phyloP scores from a whole-genome alignment of 2,113 vertebrate species.

The Spermophilus dauricus region DNA sequence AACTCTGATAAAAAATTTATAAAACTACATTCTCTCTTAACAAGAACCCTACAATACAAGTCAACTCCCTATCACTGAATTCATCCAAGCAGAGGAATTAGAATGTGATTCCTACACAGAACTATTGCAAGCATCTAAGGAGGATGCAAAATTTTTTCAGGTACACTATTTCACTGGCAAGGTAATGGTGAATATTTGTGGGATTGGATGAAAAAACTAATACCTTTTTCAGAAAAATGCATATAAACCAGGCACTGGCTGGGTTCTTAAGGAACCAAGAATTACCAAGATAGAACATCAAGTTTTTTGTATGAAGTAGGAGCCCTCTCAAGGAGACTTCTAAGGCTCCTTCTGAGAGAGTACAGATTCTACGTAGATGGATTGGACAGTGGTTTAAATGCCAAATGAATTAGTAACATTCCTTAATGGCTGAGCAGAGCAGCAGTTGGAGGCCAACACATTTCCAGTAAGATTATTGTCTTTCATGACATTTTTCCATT shows the following conservation, averaged over 20 bases:
- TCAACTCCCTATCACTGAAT: neutral
- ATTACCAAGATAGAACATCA: neutral
- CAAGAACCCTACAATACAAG: neutral
- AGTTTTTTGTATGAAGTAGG: neutral
- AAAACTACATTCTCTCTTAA: neutral
- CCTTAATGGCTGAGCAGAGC: neutral
- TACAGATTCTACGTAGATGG: neutral
- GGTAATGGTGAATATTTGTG: neutral
- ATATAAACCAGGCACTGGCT: neutral
- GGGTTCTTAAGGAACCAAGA: neutral
- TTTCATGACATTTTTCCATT: neutral
- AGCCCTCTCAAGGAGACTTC: neutral
- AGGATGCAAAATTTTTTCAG: neutral
- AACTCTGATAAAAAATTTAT: neutral
- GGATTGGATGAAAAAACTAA: neutral
- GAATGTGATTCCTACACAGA: neutral
- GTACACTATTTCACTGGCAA: neutral
- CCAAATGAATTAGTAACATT: neutral
- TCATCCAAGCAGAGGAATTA: neutral
- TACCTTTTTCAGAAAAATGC: neutral
- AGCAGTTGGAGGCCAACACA: neutral
- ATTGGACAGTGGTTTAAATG: neutral
- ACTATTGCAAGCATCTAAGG: neutral
- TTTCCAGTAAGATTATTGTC: neutral
- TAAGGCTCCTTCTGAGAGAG: neutral